Base-by-base conservation (phyloP, 2,888 invertebrate species). In the Thymelicus lineola region DNA sequence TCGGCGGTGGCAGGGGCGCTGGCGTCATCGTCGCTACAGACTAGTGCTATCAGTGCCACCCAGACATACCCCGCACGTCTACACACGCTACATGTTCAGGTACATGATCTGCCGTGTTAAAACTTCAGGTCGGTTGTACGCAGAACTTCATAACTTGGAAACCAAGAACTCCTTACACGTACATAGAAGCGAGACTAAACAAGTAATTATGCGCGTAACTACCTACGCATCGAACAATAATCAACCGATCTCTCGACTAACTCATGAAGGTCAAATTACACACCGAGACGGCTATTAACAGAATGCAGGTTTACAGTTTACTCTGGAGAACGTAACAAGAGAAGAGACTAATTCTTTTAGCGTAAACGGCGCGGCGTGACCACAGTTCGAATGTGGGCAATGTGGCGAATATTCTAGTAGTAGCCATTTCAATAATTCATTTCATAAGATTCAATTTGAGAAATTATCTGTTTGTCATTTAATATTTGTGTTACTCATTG, bases 1-100 rank as follows among this genome's bases (percentile, higher is more conserved):
- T 55, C 74, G 74, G 73, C 75, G 78, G 74, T 73, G 74, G 77
- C 80, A 80, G 84, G 83, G 86, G 85, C 84, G 86, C 85, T 89
- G 88, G 88, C 91, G 91, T 90, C 90, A 91, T 73, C 75, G 62
- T 62, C 67, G 58, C 70, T 73, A 78, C 78, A 75, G 28, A 28
- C 28, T 28, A 28, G 28, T 28, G 28, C 28, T 28, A 28, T n/a
- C 4, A 28, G 28, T 28, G 3, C 28, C 28, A 28, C 79, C 78
- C 82, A 85, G 79, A 83, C 83, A 75, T 77, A 80, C 79, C 73
- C 76, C 57, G 89, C 91, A 62, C 65, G 55, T 67, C 72, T 75
- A 75, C 77, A 76, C 75, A 78, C 74, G 72, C 68, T 71, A 57
- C 48, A 38, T 73, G 72, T 71, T 67, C 71, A 75, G 72, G 68